These are phyloP conservation scores for Orchestes rusci DNA, from an alignment of 2,888 invertebrate species.

Conservation along the genomic window DNA sequence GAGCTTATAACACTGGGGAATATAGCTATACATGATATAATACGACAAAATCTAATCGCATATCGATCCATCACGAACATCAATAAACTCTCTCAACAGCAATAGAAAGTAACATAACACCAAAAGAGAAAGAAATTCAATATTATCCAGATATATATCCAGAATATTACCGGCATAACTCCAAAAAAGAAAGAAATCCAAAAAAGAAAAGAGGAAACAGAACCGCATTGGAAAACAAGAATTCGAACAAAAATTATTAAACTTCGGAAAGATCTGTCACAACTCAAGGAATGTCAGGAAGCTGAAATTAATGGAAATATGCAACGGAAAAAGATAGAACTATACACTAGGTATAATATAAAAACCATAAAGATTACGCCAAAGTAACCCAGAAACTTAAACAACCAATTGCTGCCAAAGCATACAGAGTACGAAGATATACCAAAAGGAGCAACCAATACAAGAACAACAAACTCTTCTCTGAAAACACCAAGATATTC, in stretches of 20 bases:
- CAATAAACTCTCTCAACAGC: too few relatives aligned
- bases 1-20: too few relatives aligned
- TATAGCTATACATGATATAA: too few relatives aligned
- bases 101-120: too few relatives aligned
- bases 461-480: background rate
- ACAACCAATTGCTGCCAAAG: background rate
- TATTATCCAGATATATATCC: too few relatives aligned
- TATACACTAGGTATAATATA: background rate
- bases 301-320: background rate
- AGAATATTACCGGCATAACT: too few relatives aligned
- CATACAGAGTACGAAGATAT: background rate
- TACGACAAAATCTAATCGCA: too few relatives aligned
- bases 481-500: background rate
- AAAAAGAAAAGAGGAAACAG: too few relatives aligned
- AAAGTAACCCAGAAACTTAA: background rate
- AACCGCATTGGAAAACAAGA: background rate
- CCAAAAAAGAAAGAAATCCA: too few relatives aligned
- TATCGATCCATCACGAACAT: too few relatives aligned
- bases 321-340: background rate
- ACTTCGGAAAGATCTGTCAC: background rate
- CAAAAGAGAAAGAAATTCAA: too few relatives aligned
- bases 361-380: background rate
- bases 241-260: background rate
- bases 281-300: background rate
- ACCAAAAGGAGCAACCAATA: background rate